Evolutionary conservation across 2,888 invertebrate species (phyloP), one percentile per base, ranked within the genome.

Genomic region (Drosophila melanosoma): DNA sequence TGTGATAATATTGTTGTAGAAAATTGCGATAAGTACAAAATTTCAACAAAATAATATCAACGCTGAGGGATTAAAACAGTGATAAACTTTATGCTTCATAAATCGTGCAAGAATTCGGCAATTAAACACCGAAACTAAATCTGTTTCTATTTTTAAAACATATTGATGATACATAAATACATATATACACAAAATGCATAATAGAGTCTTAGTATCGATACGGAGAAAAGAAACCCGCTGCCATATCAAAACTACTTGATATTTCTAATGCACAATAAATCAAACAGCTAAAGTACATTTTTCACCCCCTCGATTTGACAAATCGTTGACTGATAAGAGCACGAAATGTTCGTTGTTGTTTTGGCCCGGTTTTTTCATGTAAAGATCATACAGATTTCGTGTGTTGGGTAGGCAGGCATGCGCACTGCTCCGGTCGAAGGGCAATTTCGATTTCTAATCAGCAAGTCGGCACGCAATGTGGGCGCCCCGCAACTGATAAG

Each of bases 361-460:
- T 17, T 26, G 38, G 15, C n/a, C 11, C 10, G 15, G 35, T 32
- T 29, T 48, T 54, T 29, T 3, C n/a, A 20, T 32, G 29, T 17
- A 60, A 40, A 70, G 77, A 80, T 78, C 77, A 48, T 29, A 48
- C 8, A 48, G 66, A 79, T 80, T 75, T 63, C 11, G 32, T 32
- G 48, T 32, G 29, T 5, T 29, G 56, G 23, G 23, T 49, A 0
- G 29, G n/a, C 26, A 23, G 29, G 29, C 71, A 59, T 56, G 54
- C 71, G 51, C 60, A 48, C 23, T 40, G 17, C 26, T 32, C n/a
- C 8, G n/a, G 26, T 38, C 26, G 49, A 40, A 40, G 33, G 36
- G n/a, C 54, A 33, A 42, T 59, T 58, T 64, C 51, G 58, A 79
- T 65, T 65, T 54, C 40, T 65, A 73, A 76, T 79, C 79, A 76